A percentile compares a stretch with the other conserved stretches of the same genome.
Conservation (phyloP, 2,888 invertebrate genomes). For the Fabriciana adippe region DNA sequence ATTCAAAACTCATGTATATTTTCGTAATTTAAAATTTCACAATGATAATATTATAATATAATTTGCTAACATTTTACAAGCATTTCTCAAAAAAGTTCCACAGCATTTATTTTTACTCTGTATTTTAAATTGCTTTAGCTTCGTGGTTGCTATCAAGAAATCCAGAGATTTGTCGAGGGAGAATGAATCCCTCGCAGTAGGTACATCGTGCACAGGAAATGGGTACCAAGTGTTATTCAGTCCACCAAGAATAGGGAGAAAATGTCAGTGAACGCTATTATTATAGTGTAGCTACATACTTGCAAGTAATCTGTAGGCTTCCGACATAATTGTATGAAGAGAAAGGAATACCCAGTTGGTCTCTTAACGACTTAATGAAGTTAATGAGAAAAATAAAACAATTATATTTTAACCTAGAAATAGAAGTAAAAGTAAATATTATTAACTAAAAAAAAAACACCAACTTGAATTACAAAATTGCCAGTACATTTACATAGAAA, state of each 20-base stretch:
- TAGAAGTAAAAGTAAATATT: neutral
- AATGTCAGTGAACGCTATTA: constrained; percentile 46
- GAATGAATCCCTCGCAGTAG: constrained; percentile 71
- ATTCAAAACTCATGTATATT: neutral
- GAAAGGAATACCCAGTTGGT: neutral
- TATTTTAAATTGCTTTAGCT: constrained; percentile 31
- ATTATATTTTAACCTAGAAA: neutral
- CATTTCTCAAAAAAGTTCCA: neutral
- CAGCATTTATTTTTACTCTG: neutral
- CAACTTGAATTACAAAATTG: too few species aligned
- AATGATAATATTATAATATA: too few species aligned
- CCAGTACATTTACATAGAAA: too few species aligned
- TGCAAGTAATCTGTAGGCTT: constrained; percentile 18
- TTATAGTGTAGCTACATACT: constrained; percentile 20
- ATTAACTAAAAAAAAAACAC: neutral
- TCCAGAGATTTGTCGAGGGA: constrained; percentile 72
- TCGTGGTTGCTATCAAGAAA: constrained; percentile 51
- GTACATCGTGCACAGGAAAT: constrained; percentile 76
- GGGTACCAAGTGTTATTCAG: constrained; percentile 79
- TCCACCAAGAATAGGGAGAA: constrained; percentile 57
- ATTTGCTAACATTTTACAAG: neutral
- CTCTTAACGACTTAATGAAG: neutral
- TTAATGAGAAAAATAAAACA: neutral
- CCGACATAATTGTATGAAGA: neutral
- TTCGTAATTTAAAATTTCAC: too few species aligned